A percentile compares a stretch with the other conserved stretches of the same genome.
phyloP scores from a whole-genome alignment of 2,797 vertebrate species.

The Mionectes olivaceus region DNA sequence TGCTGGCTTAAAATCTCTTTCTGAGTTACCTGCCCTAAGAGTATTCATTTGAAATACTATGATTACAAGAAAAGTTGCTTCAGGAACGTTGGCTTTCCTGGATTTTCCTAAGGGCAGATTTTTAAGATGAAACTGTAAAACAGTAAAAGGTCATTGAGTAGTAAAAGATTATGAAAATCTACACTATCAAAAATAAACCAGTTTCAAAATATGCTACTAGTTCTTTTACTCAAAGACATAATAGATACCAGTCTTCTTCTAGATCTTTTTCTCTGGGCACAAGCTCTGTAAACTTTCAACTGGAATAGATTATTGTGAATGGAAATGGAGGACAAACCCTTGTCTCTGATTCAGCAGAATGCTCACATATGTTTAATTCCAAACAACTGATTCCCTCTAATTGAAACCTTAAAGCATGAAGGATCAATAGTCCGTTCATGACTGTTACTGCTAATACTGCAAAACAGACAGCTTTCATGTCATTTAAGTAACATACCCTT shows the following conservation, averaged over 20 bases:
- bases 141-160: background rate
- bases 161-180: background rate
- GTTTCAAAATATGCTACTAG: background rate
- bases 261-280: background rate
- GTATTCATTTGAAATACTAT: background rate
- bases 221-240: background rate
- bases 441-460: background rate
- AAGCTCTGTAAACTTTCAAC: background rate
- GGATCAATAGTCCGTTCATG: background rate
- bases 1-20: background rate
- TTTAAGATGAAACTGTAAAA: background rate
- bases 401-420: background rate
- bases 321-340: slow-evolving; percentile 20
- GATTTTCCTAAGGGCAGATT: background rate
- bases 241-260: background rate
- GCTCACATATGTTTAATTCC: background rate
- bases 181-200: background rate
- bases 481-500: background rate
- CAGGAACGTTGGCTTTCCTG: background rate
- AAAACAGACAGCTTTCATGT: background rate
- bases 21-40: background rate
- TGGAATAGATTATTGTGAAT: slow-evolving; percentile 5
- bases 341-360: background rate
- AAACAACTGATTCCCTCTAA: slow-evolving; percentile 18
- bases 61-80: background rate